These are phyloP conservation scores for Urocynchramus pylzowi DNA, from an alignment of 2,113 vertebrate genomes.

Conservation along the genomic window DNA sequence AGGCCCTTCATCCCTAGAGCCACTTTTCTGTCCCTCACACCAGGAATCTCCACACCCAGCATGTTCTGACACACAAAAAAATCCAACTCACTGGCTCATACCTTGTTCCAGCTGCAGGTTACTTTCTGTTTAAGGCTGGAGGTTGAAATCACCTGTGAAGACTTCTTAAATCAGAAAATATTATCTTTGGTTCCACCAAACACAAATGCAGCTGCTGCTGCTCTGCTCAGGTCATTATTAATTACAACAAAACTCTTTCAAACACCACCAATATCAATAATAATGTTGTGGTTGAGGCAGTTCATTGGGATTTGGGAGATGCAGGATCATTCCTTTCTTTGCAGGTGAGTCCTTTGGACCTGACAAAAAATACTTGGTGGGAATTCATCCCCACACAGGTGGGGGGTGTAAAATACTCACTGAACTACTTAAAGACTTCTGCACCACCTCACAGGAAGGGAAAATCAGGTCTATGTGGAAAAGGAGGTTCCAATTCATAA, in stretches of 20 bases:
- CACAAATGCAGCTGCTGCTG: background rate
- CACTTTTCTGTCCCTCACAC: background rate
- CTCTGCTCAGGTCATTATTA: background rate
- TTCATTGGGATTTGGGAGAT: background rate
- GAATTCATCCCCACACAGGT: background rate
- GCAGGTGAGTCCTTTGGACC: background rate
- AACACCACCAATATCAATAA: background rate
- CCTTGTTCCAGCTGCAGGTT: background rate
- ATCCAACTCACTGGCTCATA: rapidly evolving
- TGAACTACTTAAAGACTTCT: background rate
- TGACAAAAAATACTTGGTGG: background rate
- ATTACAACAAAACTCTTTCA: background rate
- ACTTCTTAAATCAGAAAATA: background rate
- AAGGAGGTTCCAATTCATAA: background rate
- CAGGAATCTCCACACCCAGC: background rate
- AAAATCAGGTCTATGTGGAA: background rate
- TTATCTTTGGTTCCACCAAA: background rate
- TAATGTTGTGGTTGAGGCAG: background rate
- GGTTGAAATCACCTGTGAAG: background rate
- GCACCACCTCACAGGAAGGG: background rate
- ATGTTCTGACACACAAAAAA: rapidly evolving
- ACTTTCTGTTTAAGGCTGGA: background rate
- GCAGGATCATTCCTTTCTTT: background rate
- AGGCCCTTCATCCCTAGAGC: rapidly evolving
- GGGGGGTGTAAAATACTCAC: background rate